These are phyloP conservation scores for Archegozetes longisetosus DNA, from an alignment of 1,140 invertebrate genomes.

Conservation along the genomic window DNA sequence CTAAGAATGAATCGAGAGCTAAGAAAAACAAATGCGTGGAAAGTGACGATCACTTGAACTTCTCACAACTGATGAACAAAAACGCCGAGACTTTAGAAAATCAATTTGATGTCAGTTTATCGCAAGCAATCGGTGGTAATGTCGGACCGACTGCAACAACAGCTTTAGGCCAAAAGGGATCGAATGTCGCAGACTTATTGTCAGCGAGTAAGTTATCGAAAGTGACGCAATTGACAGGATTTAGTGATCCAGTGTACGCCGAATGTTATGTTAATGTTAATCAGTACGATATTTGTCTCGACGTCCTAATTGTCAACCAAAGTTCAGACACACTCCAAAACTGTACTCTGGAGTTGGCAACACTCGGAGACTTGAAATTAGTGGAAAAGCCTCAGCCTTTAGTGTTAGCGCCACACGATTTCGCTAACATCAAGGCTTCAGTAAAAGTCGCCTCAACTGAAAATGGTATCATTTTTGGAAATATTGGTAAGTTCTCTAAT, in stretches of 20 bases:
- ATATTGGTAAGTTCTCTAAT: constrained; percentile 74
- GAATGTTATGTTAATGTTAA: constrained; percentile 99
- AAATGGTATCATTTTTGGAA: constrained; percentile 99
- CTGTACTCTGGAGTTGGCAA: constrained; percentile 91
- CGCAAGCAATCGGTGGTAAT: constrained; percentile 61
- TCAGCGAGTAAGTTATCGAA: constrained; percentile 26
- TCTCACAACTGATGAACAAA: constrained; percentile 15
- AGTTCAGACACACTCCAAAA: constrained; percentile 94
- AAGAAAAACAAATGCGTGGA: constrained; percentile 2
- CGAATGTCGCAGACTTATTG: constrained; percentile 18
- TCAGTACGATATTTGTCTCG: constrained; percentile 95
- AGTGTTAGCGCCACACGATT: constrained; percentile 88
- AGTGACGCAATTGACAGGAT: constrained; percentile 97
- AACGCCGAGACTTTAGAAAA: constrained; percentile 15
- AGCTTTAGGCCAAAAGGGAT: constrained; percentile 46
- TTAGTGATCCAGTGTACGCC: constrained; percentile 96
- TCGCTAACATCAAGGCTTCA: constrained; percentile 93
- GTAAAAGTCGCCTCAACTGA: constrained; percentile 91
- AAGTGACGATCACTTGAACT: constrained; percentile 15
- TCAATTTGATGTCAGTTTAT: constrained; percentile 77
- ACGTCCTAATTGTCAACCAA: constrained; percentile 94
- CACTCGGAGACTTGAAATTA: constrained; percentile 85
- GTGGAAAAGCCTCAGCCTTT: constrained; percentile 93
- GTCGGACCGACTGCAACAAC: constrained; percentile 39
- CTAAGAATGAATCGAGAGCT: constrained; percentile 12